Percentiles rank a stretch among this genome's conserved stretches.
Evolutionary conservation across 2,797 vertebrate genomes (phyloP).

Genomic region (Enteromius viviparus): DNA sequence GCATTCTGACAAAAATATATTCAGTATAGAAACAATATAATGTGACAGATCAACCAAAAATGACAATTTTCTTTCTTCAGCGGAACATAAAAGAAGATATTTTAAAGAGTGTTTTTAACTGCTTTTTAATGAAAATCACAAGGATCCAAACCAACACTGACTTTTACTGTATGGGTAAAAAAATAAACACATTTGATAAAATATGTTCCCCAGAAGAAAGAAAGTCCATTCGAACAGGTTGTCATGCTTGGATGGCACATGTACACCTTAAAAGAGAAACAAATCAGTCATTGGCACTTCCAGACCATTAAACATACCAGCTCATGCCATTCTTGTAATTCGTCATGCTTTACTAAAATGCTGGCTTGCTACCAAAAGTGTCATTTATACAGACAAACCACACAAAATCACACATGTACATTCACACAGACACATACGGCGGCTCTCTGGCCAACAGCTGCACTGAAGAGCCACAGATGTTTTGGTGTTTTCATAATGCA

Average conservation of each 20-base stretch:
- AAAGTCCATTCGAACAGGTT: not conserved
- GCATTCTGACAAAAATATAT: not conserved
- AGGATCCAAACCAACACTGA: not conserved
- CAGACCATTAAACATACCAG: conserved; percentile 26
- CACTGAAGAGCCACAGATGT: conserved; percentile 44
- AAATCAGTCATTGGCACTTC: conserved; percentile 29
- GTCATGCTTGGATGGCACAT: not conserved
- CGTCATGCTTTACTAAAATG: conserved; percentile 14
- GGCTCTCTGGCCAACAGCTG: conserved; percentile 46
- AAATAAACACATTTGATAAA: not conserved
- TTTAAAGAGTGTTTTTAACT: not conserved
- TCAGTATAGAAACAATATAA: not conserved
- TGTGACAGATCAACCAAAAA: not conserved
- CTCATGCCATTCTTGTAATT: conserved; percentile 37
- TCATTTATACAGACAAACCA: conserved; percentile 30
- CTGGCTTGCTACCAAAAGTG: conserved; percentile 35
- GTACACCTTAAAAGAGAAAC: conserved; percentile 18
- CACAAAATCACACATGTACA: conserved; percentile 19
- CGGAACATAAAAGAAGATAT: not conserved
- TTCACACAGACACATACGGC: conserved; percentile 26
- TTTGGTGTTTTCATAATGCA: conserved; percentile 37
- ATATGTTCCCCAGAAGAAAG: not conserved
- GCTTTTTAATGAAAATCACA: not conserved
- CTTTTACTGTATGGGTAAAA: not conserved
- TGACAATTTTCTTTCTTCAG: not conserved